Conservation (phyloP, 2,888 invertebrate genomes). For the Andrena minutula region DNA sequence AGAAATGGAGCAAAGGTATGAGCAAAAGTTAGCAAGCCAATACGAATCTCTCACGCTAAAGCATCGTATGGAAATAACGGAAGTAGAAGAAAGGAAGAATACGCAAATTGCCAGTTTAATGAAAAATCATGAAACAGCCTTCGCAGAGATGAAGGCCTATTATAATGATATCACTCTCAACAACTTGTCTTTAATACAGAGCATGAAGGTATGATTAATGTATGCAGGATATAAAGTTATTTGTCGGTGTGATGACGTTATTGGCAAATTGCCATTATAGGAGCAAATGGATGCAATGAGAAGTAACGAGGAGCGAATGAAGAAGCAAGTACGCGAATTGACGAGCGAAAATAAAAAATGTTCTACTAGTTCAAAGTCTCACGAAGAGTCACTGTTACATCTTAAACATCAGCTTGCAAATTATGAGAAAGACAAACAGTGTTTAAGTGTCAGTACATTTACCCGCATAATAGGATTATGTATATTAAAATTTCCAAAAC, state of each 20-base stretch:
- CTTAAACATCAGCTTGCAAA: constrained; percentile 92
- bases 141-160: constrained; percentile 96
- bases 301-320: constrained; percentile 92
- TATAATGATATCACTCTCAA: constrained; percentile 98
- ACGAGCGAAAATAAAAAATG: constrained; percentile 91
- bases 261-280: constrained; percentile 72
- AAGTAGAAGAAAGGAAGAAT: constrained; percentile 96
- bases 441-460: constrained; percentile 87
- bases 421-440: constrained; percentile 94
- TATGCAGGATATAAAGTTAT: too few relatives aligned
- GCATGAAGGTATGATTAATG: constrained; percentile 89
- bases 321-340: constrained; percentile 89
- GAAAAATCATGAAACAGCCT: constrained; percentile 93
- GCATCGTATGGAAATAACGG: constrained; percentile 93
- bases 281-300: constrained; percentile 92
- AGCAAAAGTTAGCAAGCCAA: constrained; percentile 90
- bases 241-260: background rate
- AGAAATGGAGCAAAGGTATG: constrained; percentile 90
- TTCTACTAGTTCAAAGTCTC: constrained; percentile 90
- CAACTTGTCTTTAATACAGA: constrained; percentile 95
- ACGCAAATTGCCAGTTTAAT: constrained; percentile 93
- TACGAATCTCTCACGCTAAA: constrained; percentile 90
- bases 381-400: constrained; percentile 90
- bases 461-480: background rate
- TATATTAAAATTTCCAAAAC: background rate